Base-by-base conservation (phyloP, 2,113 vertebrate species). In the Micronisus gabar region DNA sequence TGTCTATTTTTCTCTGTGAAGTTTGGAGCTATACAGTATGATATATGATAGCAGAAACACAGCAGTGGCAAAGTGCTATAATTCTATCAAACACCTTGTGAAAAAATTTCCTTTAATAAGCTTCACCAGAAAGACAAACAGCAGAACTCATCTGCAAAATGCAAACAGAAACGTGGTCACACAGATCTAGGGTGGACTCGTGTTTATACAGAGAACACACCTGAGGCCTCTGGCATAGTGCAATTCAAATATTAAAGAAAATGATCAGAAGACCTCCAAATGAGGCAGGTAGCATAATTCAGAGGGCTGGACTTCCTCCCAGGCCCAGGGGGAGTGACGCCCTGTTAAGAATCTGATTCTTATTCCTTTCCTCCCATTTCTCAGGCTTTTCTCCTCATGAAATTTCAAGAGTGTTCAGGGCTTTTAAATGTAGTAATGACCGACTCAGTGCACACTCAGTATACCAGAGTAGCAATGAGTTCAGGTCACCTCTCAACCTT, bases 161-260 rank as follows among this genome's bases (percentile, higher is more conserved):
- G 17, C 67, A 81, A 74, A 67, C 20, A 82, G 79, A 95, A 84
- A n/a, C 5, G 7, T 0, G 0, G 61, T 43, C 59, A 41, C 30
- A 25, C 0, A 5, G 25, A 45, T 27, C 25, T 58, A 41, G 15
- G 71, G 32, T 1, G 0, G 3, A 22, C 25, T 43, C 1, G 0
- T 59, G 32, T 66, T 41, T 67, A 32, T 38, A 45, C 2, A 58
- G 25, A 62, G 15, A 62, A 34, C 11, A 59, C 12, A 55, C 4
- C 9, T 27, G 68, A 87, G 32, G 12, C 11, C 30, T 52, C 40
- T 59, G 29, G 11, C 4, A 1, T 19, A 47, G 4, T n/a, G 41
- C 9, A 89, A 40, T 79, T 71, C 29, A 62, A 84, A 86, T 59
- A 73, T 18, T 48, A 86, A 76, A 82, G 38, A 50, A 79, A 75